Evolutionary conservation across 1,140 invertebrate species (phyloP).

Genomic region (Psix sp.): DNA sequence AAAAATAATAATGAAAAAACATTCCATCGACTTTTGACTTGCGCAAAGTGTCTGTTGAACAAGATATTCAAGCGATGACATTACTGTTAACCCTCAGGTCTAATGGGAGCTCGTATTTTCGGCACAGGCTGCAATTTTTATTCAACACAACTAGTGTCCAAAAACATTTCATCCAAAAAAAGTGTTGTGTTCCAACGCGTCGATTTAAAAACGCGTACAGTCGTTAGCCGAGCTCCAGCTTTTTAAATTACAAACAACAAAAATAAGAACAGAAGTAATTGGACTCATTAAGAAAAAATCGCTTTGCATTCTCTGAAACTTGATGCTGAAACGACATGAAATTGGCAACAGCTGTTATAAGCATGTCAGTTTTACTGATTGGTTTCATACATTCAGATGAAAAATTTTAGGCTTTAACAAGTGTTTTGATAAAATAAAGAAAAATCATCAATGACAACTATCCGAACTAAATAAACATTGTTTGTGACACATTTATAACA

Average conservation of each 20-base stretch:
- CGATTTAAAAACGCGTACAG: conserved; percentile 32
- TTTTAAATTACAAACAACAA: conserved; percentile 15
- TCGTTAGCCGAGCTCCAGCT: conserved; percentile 15
- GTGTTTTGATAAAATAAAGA: too few relatives aligned
- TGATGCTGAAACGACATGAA: conserved; percentile 14
- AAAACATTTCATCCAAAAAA: conserved; percentile 25
- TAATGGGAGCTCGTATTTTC: conserved; percentile 16
- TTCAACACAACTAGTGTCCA: conserved; percentile 6
- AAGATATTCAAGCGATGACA: conserved; percentile 19
- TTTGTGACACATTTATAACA: too few relatives aligned
- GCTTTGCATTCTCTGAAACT: conserved; percentile 25
- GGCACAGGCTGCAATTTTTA: conserved; percentile 13
- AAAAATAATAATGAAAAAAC: conserved; percentile 1
- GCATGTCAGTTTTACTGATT: conserved; percentile 26
- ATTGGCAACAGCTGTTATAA: conserved; percentile 50
- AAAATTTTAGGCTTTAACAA: too few relatives aligned
- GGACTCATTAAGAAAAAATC: conserved; percentile 45
- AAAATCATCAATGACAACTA: too few relatives aligned
- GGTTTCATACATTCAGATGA: too few relatives aligned
- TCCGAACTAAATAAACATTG: too few relatives aligned
- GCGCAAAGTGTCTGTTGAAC: conserved; percentile 5
- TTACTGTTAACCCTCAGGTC: conserved; percentile 19
- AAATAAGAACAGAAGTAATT: conserved; percentile 32
- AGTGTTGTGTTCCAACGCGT: conserved; percentile 10
- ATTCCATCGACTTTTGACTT: neutral